Base-by-base conservation (phyloP, 2,888 invertebrate genomes). In the Mermis nigrescens region DNA sequence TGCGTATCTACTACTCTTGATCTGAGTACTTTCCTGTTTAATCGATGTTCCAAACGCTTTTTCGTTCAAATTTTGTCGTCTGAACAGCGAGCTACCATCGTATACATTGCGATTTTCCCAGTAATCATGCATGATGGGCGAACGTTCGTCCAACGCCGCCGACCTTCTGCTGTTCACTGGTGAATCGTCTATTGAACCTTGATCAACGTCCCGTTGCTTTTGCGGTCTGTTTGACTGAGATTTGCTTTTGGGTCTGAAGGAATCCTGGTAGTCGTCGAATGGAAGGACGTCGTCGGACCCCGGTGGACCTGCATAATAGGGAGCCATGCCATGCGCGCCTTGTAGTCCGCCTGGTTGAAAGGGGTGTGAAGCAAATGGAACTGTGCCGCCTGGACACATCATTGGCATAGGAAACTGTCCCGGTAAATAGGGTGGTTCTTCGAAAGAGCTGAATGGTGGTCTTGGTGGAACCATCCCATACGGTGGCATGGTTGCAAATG, bases 81-180 rank as follows among this genome's bases (percentile, higher is more conserved):
- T 61, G 61, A 69, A 69, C 57, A 70, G 67, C n/a, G 68, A 67
- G 1, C 67, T 64, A 3, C 29, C 52, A 59, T 71, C 70, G 62
- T 68, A 69, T 38, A 63, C 62, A 52, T 66, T 65, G 65, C 66
- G 65, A 12, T 61, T 61, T 45, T 67, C 63, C 62, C 64, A 64
- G 46, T 62, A 24, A 57, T 29, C 22, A 15, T 31, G 15, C 4
- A 32, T 32, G 15, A 7, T 26, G 22, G 4, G 19, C 57, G 7
- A 12, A 46, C 12, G 12, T 46, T 26, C 45, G 19, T 12, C 52
- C 27, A 52, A n/a, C 3, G 12, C 32, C 7, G n/a, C 32, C 54
- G 54, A 29, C n/a, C 31, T 4, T 15, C n/a, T 7, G 55, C 31
- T 55, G 28, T 22, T 31, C 19, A 3, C 28, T 4, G 28, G 7